phyloP scores from a whole-genome alignment of 53 echinoderm and acorn worm species.

The Astropecten irregularis region DNA sequence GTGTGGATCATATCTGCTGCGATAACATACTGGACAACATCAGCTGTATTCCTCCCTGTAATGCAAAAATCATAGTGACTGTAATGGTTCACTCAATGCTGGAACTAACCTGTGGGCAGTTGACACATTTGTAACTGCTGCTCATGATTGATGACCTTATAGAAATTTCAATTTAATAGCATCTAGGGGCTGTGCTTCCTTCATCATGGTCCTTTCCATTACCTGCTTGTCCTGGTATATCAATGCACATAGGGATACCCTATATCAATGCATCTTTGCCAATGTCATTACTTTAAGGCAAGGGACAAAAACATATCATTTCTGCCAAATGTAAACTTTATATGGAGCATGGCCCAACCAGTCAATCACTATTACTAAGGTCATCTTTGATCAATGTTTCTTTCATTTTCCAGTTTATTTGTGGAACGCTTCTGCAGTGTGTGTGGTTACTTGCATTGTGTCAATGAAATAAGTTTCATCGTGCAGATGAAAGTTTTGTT shows the following conservation, averaged over 20 bases:
- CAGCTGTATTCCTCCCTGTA: constrained; percentile 4
- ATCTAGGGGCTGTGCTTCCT: constrained; percentile 45
- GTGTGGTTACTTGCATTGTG: not conserved
- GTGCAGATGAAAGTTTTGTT: not conserved
- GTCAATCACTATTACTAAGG: too few relatives aligned
- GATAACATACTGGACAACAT: too few relatives aligned
- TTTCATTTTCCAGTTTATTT: not conserved
- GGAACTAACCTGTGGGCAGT: constrained; percentile 7
- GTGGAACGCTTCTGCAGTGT: constrained; percentile 7
- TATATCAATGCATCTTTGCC: too few relatives aligned
- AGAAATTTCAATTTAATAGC: constrained; percentile 58
- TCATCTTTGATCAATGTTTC: too few relatives aligned
- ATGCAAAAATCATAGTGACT: constrained; percentile 25
- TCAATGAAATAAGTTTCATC: not conserved
- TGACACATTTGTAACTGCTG: constrained; percentile 44
- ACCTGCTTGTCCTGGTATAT: too few relatives aligned
- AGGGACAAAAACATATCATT: too few relatives aligned
- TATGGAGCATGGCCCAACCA: too few relatives aligned
- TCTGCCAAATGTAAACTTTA: too few relatives aligned
- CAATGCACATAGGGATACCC: too few relatives aligned
- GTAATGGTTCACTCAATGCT: not conserved
- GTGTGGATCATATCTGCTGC: too few relatives aligned
- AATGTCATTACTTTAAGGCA: too few relatives aligned
- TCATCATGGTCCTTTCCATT: constrained; percentile 38
- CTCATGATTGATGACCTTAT: constrained; percentile 42